Percentiles rank a stretch among this genome's conserved stretches.
These are phyloP conservation scores for Cryptocheilus praepositus DNA, from an alignment of 2,888 invertebrate genomes.

Conservation along the genomic window DNA sequence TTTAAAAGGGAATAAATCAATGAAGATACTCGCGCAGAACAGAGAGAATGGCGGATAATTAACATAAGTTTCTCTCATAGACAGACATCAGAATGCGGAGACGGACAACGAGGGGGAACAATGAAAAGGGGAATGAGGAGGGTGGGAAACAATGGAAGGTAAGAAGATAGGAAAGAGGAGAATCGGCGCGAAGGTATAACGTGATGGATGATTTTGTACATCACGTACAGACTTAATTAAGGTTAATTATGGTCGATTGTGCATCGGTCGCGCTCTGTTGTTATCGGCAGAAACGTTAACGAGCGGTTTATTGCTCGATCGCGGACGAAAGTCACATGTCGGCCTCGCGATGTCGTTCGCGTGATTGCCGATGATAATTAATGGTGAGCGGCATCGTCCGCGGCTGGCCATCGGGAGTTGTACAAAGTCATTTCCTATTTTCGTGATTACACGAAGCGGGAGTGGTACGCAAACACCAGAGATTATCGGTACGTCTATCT, in stretches of 20 bases:
- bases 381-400: constrained; percentile 43
- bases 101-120: neutral
- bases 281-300: constrained; percentile 48
- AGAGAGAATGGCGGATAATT: constrained; percentile 39
- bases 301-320: constrained; percentile 56
- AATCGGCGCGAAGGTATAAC: constrained; percentile 20
- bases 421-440: constrained; percentile 66
- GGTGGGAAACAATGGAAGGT: neutral
- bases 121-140: neutral
- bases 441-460: constrained; percentile 50
- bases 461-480: constrained; percentile 40
- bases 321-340: constrained; percentile 44
- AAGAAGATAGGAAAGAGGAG: neutral
- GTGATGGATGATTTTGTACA: constrained; percentile 66
- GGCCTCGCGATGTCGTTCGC: constrained; percentile 33
- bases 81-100: neutral
- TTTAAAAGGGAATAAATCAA: constrained; percentile 36
- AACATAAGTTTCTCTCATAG: constrained; percentile 41
- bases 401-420: constrained; percentile 40
- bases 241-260: constrained; percentile 70
- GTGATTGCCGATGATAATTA: constrained; percentile 49
- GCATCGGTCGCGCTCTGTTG: constrained; percentile 36
- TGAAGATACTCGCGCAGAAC: constrained; percentile 29
- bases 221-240: constrained; percentile 67
- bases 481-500: constrained; percentile 48